Evolutionary conservation across 2,888 invertebrate genomes (phyloP).

Genomic region (Andrena flavipes): DNA sequence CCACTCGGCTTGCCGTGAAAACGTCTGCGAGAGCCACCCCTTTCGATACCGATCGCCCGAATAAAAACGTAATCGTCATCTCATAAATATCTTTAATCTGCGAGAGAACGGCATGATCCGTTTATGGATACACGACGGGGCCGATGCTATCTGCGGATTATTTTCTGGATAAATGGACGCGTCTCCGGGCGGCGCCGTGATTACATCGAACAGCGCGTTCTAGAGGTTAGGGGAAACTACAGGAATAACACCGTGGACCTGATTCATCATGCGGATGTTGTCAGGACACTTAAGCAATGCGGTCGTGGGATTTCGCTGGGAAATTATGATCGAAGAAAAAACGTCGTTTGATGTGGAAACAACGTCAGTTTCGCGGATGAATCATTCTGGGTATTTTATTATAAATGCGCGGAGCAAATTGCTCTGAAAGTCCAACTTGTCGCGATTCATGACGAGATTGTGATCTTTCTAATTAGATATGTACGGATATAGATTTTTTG

Average conservation of each 20-base stretch:
- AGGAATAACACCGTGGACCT: constrained; percentile 1
- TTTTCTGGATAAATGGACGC: constrained; percentile 83
- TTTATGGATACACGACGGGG: constrained; percentile 44
- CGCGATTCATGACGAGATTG: too few species aligned
- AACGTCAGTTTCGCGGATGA: too few species aligned
- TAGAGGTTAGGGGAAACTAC: constrained; percentile 16
- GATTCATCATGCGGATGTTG: constrained; percentile 5
- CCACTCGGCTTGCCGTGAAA: constrained; percentile 82
- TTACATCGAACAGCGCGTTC: constrained; percentile 43
- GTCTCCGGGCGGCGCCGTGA: constrained; percentile 63
- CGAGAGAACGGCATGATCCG: constrained; percentile 49
- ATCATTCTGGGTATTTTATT: too few species aligned
- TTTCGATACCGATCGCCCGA: constrained; percentile 74
- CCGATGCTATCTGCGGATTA: constrained; percentile 79
- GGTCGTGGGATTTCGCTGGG: too few species aligned
- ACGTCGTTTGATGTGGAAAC: too few species aligned
- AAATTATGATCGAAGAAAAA: too few species aligned
- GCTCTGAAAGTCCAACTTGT: too few species aligned
- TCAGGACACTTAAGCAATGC: neutral
- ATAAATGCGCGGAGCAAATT: too few species aligned
- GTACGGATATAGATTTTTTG: too few species aligned
- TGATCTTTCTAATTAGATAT: too few species aligned
- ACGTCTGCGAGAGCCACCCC: constrained; percentile 70
- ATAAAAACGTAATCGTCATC: constrained; percentile 83
- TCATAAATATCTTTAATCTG: constrained; percentile 83